Conservation (phyloP, 2,113 vertebrate species). For the Albula goreensis region DNA sequence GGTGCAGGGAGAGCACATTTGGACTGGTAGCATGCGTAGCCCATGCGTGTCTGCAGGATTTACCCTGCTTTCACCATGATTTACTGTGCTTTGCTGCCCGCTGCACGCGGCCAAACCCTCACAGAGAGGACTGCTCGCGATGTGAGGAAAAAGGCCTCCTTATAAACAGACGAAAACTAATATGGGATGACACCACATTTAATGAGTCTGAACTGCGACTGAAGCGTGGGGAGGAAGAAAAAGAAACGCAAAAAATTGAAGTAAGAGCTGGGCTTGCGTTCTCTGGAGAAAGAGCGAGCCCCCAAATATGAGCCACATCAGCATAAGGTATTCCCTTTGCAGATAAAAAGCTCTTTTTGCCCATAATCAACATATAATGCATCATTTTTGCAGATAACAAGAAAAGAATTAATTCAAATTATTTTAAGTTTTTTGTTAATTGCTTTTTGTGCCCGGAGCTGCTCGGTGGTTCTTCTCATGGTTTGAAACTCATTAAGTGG, state of each 20-base stretch:
- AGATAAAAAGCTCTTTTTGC: conserved; percentile 70
- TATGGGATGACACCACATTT: conserved; percentile 49
- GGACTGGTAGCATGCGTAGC: neutral
- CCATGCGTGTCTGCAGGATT: conserved; percentile 13
- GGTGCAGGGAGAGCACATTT: neutral
- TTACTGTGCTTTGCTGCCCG: conserved; percentile 30
- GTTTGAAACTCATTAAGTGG: conserved; percentile 67
- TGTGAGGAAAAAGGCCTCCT: conserved; percentile 25
- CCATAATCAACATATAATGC: conserved; percentile 76
- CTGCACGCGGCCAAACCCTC: conserved; percentile 32
- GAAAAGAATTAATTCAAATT: conserved; percentile 76
- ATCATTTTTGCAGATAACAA: conserved; percentile 72
- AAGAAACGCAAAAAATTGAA: conserved; percentile 29
- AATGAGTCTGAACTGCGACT: conserved; percentile 52
- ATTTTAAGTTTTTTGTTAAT: conserved; percentile 79
- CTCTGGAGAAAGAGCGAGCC: neutral
- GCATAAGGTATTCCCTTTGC: conserved; percentile 70
- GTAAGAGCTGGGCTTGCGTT: conserved; percentile 33
- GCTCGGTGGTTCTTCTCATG: conserved; percentile 59
- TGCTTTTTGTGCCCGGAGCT: conserved; percentile 76
- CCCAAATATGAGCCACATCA: conserved; percentile 65
- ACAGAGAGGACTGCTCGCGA: conserved; percentile 24
- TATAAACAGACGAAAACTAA: conserved; percentile 50
- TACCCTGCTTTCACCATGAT: conserved; percentile 31
- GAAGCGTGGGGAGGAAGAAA: conserved; percentile 29